These are phyloP conservation scores for Stichopus horrens DNA, from an alignment of 53 echinoderm and acorn worm genomes.

Conservation along the genomic window DNA sequence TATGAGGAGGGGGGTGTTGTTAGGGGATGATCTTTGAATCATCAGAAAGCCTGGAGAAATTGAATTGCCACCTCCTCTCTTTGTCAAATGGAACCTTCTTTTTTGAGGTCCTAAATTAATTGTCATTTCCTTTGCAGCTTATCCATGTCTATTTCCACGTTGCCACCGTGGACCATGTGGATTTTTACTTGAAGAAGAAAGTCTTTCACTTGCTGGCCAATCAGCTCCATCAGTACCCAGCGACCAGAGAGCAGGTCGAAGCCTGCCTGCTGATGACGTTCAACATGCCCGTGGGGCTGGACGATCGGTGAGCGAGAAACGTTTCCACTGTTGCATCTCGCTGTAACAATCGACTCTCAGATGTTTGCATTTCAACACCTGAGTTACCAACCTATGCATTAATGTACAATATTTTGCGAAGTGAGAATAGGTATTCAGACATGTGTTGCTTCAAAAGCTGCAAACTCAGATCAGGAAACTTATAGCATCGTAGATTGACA, in stretches of 20 bases:
- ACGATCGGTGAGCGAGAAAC: conserved; percentile 58
- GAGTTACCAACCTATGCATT: too few relatives aligned
- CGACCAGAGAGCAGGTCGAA: conserved; percentile 80
- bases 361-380: too few relatives aligned
- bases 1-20: not conserved
- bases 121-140: conserved; percentile 57
- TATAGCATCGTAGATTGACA: too few relatives aligned
- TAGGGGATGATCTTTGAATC: not conserved
- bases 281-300: conserved; percentile 73
- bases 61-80: too few relatives aligned
- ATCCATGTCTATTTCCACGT: conserved; percentile 93
- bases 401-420: too few relatives aligned
- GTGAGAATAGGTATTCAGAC: too few relatives aligned
- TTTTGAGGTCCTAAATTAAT: not conserved
- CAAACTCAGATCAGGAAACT: too few relatives aligned
- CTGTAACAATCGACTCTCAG: too few relatives aligned
- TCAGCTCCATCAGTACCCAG: conserved; percentile 95
- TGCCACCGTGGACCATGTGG: conserved; percentile 62
- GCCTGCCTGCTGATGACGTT: conserved; percentile 90
- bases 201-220: conserved; percentile 93
- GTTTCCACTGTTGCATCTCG: too few relatives aligned
- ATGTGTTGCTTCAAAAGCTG: too few relatives aligned
- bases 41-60: too few relatives aligned
- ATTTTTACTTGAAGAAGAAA: conserved; percentile 71
- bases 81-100: not conserved